Conservation (phyloP, 2,888 invertebrate genomes). For the Drosophila pseudotalamancana region DNA sequence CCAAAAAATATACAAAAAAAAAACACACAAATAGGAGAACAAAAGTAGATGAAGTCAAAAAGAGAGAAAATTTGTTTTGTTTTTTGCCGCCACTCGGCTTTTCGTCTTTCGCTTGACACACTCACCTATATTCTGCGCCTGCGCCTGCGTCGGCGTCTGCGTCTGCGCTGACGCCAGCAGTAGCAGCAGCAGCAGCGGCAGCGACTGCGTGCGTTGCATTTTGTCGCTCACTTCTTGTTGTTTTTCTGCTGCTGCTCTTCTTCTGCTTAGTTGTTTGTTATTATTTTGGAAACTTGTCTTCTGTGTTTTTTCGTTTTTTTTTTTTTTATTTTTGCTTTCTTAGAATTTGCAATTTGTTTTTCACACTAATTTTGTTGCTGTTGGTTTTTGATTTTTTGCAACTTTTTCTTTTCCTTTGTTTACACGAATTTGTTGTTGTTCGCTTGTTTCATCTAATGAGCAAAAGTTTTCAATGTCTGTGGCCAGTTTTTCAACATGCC, state of each 20-base stretch:
- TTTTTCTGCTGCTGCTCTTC: slow-evolving; percentile 8
- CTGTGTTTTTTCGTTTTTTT: slow-evolving; percentile 1
- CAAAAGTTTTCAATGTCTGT: slow-evolving; percentile 42
- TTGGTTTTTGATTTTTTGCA: slow-evolving; percentile 1
- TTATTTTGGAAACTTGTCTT: slow-evolving; percentile 11
- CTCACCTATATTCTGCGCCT: slow-evolving; percentile 84
- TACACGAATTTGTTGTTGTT: slow-evolving; percentile 11
- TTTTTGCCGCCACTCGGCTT: slow-evolving; percentile 10
- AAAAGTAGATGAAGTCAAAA: slow-evolving; percentile 19
- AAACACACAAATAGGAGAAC: neutral
- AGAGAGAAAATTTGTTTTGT: slow-evolving; percentile 69
- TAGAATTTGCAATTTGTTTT: slow-evolving; percentile 48
- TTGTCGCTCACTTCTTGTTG: slow-evolving; percentile 48
- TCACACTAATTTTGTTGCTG: slow-evolving; percentile 32
- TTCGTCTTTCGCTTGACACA: slow-evolving; percentile 70
- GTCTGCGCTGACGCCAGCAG: slow-evolving; percentile 56
- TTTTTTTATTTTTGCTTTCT: slow-evolving; percentile 24
- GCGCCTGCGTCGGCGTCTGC: slow-evolving; percentile 42
- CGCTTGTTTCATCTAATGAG: slow-evolving; percentile 9
- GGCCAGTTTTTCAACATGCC: slow-evolving; percentile 14
- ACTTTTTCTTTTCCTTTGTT: slow-evolving; percentile 11
- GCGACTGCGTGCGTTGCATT: slow-evolving; percentile 73
- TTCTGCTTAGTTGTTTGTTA: neutral
- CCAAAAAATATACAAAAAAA: slow-evolving; percentile 6
- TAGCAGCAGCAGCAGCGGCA: slow-evolving; percentile 60